Evolutionary conservation across 2,113 vertebrate species (phyloP), one percentile per base, ranked within the genome.

Genomic region (Rousettus leschenaultii): DNA sequence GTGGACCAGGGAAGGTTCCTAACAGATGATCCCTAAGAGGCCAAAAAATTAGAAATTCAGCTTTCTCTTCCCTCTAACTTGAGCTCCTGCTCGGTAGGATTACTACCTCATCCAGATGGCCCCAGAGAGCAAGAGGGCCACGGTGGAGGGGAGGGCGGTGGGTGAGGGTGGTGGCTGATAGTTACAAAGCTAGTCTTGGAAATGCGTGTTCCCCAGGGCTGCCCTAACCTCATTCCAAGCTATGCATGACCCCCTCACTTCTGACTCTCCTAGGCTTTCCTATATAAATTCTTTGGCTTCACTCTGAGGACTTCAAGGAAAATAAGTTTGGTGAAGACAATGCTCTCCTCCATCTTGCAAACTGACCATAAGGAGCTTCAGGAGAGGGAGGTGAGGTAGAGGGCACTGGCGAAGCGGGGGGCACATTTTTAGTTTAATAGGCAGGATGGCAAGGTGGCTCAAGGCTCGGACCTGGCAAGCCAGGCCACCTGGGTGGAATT

Each of bases 221-320:
- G 30, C 51, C 24, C 43, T 45, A 22, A 35, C 22, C 18, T 77
- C 12, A 21, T 40, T 83, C 55, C 38, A 53, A 24, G 28, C 30
- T 61, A 1, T 8, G 4, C 59, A 9, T 55, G 66, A 40, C 48
- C 30, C 55, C 55, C 22, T 12, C 51, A 3, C 30, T 86, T 38
- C 24, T 18, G 9, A 7, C 30, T 15, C 40, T 26, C 45, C 26
- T 30, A 97, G 96, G 35, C 22, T 61, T 97, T 97, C 48, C 90
- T 95, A 4, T 96, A 96, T 63, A 95, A 82, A 88, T 83, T 96
- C 22, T 90, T 96, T 35, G 93, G 96, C 55, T 83, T 86, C 33
- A 40, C 70, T 38, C 40, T 96, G 30, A 4, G 48, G 28, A 71
- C 53, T 24, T 93, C 95, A 10, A 59, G 11, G 11, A 63, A 61